These are phyloP conservation scores for Pecten maximus DNA, from an alignment of 2,888 invertebrate genomes.

Conservation along the genomic window DNA sequence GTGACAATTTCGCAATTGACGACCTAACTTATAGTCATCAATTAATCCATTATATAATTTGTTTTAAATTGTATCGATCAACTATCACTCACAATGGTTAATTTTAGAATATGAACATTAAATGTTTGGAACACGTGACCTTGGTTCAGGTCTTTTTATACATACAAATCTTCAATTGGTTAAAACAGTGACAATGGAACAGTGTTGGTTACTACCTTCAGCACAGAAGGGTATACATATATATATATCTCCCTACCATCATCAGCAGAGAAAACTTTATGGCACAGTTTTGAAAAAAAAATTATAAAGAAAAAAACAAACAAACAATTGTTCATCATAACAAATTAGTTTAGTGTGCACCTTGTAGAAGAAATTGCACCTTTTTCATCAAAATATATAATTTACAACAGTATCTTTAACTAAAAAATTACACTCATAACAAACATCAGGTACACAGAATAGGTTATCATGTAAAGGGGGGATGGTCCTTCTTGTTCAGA, in stretches of 20 bases:
- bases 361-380: conserved; percentile 67
- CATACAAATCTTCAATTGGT: conserved; percentile 16
- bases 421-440: conserved; percentile 43
- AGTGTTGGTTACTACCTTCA: not conserved
- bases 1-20: not conserved
- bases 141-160: conserved; percentile 5
- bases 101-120: conserved; percentile 15
- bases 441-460: conserved; percentile 39
- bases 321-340: conserved; percentile 49
- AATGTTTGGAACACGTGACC: conserved; percentile 18
- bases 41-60: not conserved
- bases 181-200: not conserved
- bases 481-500: conserved; percentile 19
- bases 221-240: conserved; percentile 12
- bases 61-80: not conserved
- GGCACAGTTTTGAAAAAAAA: conserved; percentile 50
- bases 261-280: conserved; percentile 42
- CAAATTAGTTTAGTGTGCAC: conserved; percentile 60
- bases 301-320: conserved; percentile 19
- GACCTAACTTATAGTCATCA: not conserved
- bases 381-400: conserved; percentile 66
- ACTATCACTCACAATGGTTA: not conserved
- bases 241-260: not conserved
- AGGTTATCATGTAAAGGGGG: conserved; percentile 30
- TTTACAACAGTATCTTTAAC: conserved; percentile 60